A percentile compares a stretch with the other conserved stretches of the same genome.
Conservation (phyloP, 2,888 invertebrate species). For the Hemaris fuciformis region DNA sequence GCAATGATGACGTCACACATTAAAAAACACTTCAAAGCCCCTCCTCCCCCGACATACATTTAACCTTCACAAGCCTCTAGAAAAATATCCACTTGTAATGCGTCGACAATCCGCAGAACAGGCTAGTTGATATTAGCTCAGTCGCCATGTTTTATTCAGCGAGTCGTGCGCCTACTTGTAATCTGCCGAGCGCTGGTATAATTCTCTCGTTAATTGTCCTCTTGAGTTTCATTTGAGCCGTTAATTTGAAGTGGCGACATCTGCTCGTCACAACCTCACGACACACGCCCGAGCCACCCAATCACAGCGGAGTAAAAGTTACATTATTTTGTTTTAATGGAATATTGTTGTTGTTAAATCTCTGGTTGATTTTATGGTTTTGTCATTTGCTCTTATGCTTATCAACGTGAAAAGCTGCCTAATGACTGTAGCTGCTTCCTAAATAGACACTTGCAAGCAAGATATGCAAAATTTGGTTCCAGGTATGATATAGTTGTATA, state of each 20-base stretch:
- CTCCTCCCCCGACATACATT: too few species aligned
- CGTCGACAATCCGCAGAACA: neutral
- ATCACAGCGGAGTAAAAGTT: neutral
- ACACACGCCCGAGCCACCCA: neutral
- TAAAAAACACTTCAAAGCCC: too few species aligned
- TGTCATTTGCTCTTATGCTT: too few species aligned
- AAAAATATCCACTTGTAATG: neutral
- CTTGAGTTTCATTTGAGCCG: slow-evolving; percentile 2
- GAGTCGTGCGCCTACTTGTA: neutral
- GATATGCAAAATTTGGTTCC: too few species aligned
- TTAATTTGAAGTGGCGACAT: neutral
- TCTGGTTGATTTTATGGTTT: neutral
- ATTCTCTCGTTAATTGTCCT: neutral
- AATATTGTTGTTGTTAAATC: neutral
- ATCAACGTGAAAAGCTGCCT: too few species aligned
- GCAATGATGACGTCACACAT: too few species aligned
- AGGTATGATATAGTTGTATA: too few species aligned
- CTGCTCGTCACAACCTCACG: neutral
- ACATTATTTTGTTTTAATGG: neutral
- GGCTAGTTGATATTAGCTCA: neutral
- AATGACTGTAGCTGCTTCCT: too few species aligned
- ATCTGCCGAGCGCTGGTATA: neutral
- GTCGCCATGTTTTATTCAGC: neutral
- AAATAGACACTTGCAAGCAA: too few species aligned
- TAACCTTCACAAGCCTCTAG: too few species aligned